Conservation (phyloP, 2,113 vertebrate species). For the Sitta europaea region DNA sequence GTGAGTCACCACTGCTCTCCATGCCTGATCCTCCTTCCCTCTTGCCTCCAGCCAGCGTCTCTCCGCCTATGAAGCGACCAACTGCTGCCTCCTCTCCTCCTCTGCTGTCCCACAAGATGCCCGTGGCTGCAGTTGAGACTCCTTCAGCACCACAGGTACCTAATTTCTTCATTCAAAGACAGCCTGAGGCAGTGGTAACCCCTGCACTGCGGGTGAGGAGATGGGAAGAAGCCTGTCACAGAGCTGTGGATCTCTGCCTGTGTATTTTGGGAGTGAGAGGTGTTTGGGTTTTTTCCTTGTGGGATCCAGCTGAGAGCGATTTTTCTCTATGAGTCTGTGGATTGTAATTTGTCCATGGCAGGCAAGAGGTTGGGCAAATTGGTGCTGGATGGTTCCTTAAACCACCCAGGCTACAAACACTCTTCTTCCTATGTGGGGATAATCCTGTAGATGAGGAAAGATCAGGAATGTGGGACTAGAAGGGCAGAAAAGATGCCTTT, state of each 20-base stretch:
- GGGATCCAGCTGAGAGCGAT: not conserved
- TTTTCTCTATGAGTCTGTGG: not conserved
- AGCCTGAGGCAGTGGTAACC: not conserved
- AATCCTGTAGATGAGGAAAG: not conserved
- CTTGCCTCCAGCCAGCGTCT: conserved; percentile 70
- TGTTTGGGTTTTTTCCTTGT: not conserved
- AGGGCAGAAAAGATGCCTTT: not conserved
- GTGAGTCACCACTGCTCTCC: not conserved
- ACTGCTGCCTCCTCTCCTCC: conserved; percentile 44
- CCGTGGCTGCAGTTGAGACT: not conserved
- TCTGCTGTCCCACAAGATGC: conserved; percentile 70
- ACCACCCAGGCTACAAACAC: not conserved
- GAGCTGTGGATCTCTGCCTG: not conserved
- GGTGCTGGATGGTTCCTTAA: not conserved
- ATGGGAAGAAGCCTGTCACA: not conserved
- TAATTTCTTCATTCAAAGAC: not conserved
- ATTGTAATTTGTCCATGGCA: not conserved
- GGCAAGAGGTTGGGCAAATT: not conserved
- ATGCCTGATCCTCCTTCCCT: conserved; percentile 6
- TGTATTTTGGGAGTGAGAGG: not conserved
- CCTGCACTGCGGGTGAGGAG: rapidly evolving
- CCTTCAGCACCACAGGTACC: conserved; percentile 34
- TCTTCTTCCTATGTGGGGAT: not conserved
- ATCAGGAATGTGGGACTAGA: not conserved
- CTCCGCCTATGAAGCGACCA: conserved; percentile 77